These are phyloP conservation scores for Ellobius talpinus DNA, from an alignment of 2,113 vertebrate genomes.

Conservation along the genomic window DNA sequence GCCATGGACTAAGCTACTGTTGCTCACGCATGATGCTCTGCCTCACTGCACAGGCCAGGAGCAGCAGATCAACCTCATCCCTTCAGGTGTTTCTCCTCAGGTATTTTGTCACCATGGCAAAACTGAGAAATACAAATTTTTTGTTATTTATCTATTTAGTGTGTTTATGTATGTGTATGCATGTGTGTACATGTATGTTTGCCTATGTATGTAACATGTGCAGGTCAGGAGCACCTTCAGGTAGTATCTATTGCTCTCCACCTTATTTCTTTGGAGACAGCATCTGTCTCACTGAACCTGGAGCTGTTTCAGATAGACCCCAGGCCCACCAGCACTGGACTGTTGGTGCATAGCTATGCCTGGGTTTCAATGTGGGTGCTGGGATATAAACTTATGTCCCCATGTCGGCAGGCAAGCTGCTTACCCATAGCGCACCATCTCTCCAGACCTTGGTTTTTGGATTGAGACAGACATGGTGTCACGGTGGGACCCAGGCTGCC, in stretches of 20 bases:
- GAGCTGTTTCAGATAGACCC: neutral
- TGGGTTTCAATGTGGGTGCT: neutral
- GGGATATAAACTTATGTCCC: neutral
- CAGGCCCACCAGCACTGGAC: neutral
- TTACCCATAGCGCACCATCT: neutral
- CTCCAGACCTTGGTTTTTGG: neutral
- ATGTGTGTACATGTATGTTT: neutral
- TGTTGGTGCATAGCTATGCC: no score
- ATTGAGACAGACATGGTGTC: neutral
- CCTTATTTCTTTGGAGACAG: neutral
- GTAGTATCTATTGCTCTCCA: neutral
- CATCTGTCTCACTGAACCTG: neutral
- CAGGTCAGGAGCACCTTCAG: neutral
- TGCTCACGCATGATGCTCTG: neutral
- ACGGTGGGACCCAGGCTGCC: neutral
- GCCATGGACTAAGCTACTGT: neutral
- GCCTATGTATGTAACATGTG: neutral
- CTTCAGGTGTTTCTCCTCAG: neutral
- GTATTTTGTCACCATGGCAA: neutral
- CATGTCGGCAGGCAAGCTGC: neutral
- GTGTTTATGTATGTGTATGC: neutral
- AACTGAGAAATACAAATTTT: neutral
- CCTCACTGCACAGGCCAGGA: neutral
- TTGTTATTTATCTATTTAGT: neutral
- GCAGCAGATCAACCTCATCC: neutral